Evolutionary conservation across 1,140 invertebrate genomes (phyloP), one percentile per base, ranked within the genome.

Genomic region (Drosophila bipectinata): DNA sequence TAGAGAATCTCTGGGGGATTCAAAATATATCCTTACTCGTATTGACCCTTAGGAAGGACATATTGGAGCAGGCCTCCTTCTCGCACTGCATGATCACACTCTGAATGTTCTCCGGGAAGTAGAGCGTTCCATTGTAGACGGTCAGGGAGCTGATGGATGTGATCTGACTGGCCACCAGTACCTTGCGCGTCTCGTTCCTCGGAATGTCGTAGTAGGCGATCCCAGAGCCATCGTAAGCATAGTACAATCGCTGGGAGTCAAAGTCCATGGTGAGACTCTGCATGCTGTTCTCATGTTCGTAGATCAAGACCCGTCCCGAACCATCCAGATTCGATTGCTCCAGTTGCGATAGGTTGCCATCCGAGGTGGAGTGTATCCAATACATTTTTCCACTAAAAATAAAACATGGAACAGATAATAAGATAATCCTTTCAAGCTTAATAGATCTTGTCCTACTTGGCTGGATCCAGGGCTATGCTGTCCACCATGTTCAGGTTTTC

Each of bases 241-340:
- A 97, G 92, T 97, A 97, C 32, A 97, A 84, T 8, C 94, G 92
- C 30, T 93, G 84, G 0, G 92, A 91, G 54, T 93, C 92, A 56
- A 93, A 91, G 91, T 97, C 96, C 74, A 95, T 92, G 2, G 91
- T 92, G 79, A 95, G 92, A 91, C 94, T 95, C 94, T 79, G 73
- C 8, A 90, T 53, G n/a, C 63, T 81, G 18, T 82, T 75, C 6
- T 85, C 76, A 18, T 87, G 75, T 34, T 79, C 66, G 14, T 75
- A 72, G 9, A 92, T 79, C 8, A 90, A n/a, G 0, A 44, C 12
- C 1, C 91, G 87, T 0, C 54, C 61, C 0, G 90, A 90, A 2
- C 95, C 96, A 92, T 96, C 96, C 93, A 97, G 95, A 60, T 93
- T 92, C 6, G 94, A 93, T 60, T 91, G 92, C 84, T 95, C 94